Percentiles rank a stretch among this genome's conserved stretches.
phyloP scores from a whole-genome alignment of 2,113 vertebrate species.

The Mormyrus iriodes region DNA sequence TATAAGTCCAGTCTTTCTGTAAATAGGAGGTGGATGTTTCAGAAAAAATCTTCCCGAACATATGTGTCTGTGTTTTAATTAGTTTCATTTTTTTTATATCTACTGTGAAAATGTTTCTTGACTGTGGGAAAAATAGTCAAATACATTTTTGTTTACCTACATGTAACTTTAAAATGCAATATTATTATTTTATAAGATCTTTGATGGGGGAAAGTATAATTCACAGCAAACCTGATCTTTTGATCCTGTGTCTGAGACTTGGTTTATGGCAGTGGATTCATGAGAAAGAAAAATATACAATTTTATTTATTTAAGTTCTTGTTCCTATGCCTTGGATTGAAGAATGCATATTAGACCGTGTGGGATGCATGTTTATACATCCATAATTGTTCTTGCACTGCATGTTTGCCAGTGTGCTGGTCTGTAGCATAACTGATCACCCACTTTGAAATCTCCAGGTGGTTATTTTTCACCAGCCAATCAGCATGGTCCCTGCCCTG shows the following conservation, averaged over 20 bases:
- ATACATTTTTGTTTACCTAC: background rate
- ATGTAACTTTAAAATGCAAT: background rate
- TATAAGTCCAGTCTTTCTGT: background rate
- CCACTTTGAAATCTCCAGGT: constrained; percentile 9
- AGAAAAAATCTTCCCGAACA: background rate
- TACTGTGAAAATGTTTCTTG: constrained; percentile 9
- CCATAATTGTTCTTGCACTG: background rate
- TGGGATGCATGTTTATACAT: background rate
- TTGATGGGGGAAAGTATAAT: background rate
- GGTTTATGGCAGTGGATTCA: background rate
- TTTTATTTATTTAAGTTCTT: background rate
- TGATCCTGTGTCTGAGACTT: background rate
- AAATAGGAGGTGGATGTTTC: background rate
- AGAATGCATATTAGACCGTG: background rate
- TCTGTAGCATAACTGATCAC: background rate
- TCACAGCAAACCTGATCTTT: background rate
- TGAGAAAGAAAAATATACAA: background rate
- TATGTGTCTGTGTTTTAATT: background rate
- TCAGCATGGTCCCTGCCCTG: constrained; percentile 2
- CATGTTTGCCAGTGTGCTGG: background rate
- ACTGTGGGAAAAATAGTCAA: background rate
- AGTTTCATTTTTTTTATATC: background rate
- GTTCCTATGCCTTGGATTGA: background rate
- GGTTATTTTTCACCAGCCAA: constrained; percentile 7
- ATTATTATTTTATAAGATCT: background rate